These are phyloP conservation scores for Oscheius sp. DNA, from an alignment of 1,140 invertebrate species.

Conservation along the genomic window DNA sequence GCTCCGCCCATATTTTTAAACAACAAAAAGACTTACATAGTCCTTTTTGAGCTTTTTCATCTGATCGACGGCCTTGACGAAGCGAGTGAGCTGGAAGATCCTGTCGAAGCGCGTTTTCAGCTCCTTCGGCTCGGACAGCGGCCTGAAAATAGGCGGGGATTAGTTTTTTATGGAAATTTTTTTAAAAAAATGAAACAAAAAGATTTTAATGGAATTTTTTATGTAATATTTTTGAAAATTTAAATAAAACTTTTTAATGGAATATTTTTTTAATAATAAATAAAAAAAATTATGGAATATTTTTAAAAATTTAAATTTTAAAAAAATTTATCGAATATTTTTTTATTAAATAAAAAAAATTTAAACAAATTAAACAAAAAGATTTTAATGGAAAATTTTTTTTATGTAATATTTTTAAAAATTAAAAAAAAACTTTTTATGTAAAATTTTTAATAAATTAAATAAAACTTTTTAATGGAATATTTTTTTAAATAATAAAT, in stretches of 20 bases:
- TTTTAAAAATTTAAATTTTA: background rate
- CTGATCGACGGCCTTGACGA: slow-evolving; percentile 84
- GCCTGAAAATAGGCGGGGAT: slow-evolving; percentile 66
- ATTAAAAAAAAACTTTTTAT: no score
- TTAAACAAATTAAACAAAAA: no score
- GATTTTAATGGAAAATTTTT: no score
- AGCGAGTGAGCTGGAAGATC: slow-evolving; percentile 90
- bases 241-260: background rate
- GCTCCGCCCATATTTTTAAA: no score
- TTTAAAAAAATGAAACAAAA: background rate
- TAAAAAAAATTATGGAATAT: background rate
- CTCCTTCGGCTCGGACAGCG: slow-evolving; percentile 85
- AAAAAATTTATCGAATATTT: no score
- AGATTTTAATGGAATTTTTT: no score
- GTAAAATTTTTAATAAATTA: no score
- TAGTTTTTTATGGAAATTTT: background rate
- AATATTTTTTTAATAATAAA: slow-evolving; percentile 9
- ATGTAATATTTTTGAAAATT: no score
- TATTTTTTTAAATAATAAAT: slow-evolving; percentile 9
- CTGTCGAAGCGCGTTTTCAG: slow-evolving; percentile 95
- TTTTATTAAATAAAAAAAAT: no score
- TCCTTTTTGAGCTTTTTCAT: slow-evolving; percentile 74
- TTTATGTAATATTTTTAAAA: no score
- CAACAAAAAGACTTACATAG: no score
- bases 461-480: background rate